phyloP scores from a whole-genome alignment of 1,140 invertebrate species.

The Chionoecetes opilio region DNA sequence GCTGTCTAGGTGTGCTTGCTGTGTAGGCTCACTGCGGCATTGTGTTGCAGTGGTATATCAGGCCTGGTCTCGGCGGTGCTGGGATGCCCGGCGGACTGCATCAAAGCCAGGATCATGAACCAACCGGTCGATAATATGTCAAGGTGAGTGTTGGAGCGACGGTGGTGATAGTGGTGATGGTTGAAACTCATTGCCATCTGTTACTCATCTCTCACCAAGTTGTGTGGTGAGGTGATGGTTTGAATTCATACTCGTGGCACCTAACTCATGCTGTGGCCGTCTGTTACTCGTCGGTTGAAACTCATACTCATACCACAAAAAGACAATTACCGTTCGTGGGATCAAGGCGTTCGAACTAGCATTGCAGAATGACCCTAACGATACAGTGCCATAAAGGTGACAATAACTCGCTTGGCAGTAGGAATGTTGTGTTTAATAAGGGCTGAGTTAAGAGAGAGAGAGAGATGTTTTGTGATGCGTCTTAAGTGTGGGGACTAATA shows the following conservation, averaged over 20 bases:
- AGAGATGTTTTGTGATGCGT: too few relatives aligned
- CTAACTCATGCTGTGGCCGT: neutral
- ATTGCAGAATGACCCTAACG: neutral
- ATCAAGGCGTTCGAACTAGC: neutral
- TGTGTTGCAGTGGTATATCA: slow-evolving; percentile 87
- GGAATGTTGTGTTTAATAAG: neutral
- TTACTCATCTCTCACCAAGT: neutral
- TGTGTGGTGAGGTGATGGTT: slow-evolving; percentile 32
- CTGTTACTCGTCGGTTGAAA: too few relatives aligned
- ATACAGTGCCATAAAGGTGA: neutral
- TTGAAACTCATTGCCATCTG: neutral
- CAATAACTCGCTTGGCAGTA: neutral
- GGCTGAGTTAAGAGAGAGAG: neutral
- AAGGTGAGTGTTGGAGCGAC: slow-evolving; percentile 85
- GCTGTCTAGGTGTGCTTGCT: too few relatives aligned
- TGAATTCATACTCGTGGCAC: neutral
- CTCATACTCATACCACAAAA: neutral
- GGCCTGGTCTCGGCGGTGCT: slow-evolving; percentile 94
- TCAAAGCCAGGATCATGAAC: slow-evolving; percentile 97
- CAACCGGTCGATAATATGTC: slow-evolving; percentile 92
- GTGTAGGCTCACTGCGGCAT: neutral
- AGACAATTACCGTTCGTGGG: neutral
- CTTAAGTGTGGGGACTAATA: too few relatives aligned
- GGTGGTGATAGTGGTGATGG: slow-evolving; percentile 21
- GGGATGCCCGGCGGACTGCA: slow-evolving; percentile 95